These are phyloP conservation scores for Charina bottae DNA, from an alignment of 2,113 vertebrate genomes.

Conservation along the genomic window DNA sequence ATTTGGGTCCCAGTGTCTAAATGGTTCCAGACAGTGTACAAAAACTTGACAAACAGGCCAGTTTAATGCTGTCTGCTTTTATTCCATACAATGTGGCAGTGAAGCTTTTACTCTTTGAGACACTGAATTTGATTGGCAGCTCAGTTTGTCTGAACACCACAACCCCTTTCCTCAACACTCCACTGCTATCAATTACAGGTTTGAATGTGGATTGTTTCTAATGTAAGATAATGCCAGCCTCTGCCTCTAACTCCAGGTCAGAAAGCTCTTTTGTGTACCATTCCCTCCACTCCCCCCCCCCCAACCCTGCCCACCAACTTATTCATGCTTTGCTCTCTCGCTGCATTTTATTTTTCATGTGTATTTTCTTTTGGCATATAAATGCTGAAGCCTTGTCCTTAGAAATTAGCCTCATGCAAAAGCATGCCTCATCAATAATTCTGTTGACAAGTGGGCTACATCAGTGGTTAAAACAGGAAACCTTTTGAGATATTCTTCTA, in stretches of 20 bases:
- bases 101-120: conserved; percentile 83
- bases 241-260: conserved; percentile 80
- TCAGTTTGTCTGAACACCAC: conserved; percentile 73
- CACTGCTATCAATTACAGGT: conserved; percentile 87
- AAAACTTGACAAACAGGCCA: conserved; percentile 82
- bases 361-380: conserved; percentile 52
- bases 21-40: conserved; percentile 77
- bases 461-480: conserved; percentile 58
- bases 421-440: conserved; percentile 63
- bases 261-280: conserved; percentile 72
- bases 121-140: conserved; percentile 85
- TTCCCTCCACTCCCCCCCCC: conserved; percentile 55
- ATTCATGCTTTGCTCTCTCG: conserved; percentile 63
- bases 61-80: conserved; percentile 79
- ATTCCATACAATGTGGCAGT: conserved; percentile 79
- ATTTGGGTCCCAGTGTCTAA: conserved; percentile 72
- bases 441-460: conserved; percentile 63
- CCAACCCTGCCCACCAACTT: conserved; percentile 24
- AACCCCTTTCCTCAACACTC: conserved; percentile 78
- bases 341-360: conserved; percentile 59
- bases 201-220: conserved; percentile 88
- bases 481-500: conserved; percentile 51
- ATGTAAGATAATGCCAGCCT: conserved; percentile 88
- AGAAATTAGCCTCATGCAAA: conserved; percentile 56
- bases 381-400: conserved; percentile 54